phyloP scores from a whole-genome alignment of 1,140 invertebrate genomes.

The Drosophila pseudoobscura region DNA sequence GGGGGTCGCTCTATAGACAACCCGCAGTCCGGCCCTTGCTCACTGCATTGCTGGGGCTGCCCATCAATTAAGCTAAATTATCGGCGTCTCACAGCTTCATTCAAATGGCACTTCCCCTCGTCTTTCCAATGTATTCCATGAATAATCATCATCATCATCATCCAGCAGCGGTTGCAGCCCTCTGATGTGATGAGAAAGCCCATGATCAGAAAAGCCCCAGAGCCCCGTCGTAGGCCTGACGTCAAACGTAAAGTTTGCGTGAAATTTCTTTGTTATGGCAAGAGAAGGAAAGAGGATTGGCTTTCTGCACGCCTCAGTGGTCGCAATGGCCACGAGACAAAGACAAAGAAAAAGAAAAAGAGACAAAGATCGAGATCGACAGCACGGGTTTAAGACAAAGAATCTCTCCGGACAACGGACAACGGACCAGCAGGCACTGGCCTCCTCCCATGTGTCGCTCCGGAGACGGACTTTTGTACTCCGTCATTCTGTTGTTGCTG shows the following conservation, averaged over 20 bases:
- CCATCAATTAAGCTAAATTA: constrained; percentile 44
- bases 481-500: constrained; percentile 32
- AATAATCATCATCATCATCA: constrained; percentile 29
- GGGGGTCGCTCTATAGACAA: neutral
- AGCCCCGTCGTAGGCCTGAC: constrained; percentile 35
- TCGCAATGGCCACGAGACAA: constrained; percentile 22
- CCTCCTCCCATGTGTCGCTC: constrained; percentile 19
- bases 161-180: neutral
- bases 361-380: constrained; percentile 10
- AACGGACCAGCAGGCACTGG: neutral
- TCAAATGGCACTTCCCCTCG: constrained; percentile 45
- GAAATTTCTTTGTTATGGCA: constrained; percentile 66
- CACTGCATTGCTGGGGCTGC: constrained; percentile 41
- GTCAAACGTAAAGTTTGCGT: constrained; percentile 51
- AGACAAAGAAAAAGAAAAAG: constrained; percentile 17
- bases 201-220: constrained; percentile 5
- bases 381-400: constrained; percentile 20
- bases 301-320: constrained; percentile 51
- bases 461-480: constrained; percentile 48
- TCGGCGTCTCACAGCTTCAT: constrained; percentile 30
- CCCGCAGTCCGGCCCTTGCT: neutral
- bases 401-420: constrained; percentile 1
- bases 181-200: constrained; percentile 9
- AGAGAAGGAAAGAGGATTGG: constrained; percentile 14
- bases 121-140: constrained; percentile 23